A percentile compares a stretch with the other conserved stretches of the same genome.
Evolutionary conservation across 2,797 vertebrate species (phyloP).

Genomic region (Phaenicophaeus curvirostris): DNA sequence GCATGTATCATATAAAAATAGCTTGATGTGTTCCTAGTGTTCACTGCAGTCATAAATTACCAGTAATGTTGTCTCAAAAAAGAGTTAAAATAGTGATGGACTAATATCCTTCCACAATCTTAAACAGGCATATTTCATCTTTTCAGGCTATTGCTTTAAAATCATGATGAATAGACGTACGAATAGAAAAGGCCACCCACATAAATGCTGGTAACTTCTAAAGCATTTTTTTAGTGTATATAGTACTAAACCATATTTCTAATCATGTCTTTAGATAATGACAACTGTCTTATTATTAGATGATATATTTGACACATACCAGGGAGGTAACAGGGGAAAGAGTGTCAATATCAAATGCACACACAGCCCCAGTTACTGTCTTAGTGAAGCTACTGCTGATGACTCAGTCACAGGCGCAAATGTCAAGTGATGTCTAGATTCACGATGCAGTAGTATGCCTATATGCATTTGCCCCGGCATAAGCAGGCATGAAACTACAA

Average conservation of each 20-base stretch:
- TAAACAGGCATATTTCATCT: not conserved
- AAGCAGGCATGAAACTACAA: not conserved
- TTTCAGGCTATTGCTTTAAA: not conserved
- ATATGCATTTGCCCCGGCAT: not conserved
- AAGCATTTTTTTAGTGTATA: not conserved
- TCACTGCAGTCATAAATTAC: not conserved
- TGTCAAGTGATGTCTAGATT: not conserved
- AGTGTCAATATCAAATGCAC: not conserved
- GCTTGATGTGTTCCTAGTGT: not conserved
- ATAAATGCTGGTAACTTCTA: not conserved
- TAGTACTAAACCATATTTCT: not conserved
- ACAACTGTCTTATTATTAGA: not conserved
- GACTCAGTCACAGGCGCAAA: not conserved
- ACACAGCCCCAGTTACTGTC: not conserved
- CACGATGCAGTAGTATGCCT: not conserved
- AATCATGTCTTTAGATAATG: not conserved
- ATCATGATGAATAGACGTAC: not conserved
- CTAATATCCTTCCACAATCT: not conserved
- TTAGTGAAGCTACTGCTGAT: not conserved
- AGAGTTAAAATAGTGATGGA: not conserved
- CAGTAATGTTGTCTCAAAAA: not conserved
- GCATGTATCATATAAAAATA: not conserved
- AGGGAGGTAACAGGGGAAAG: not conserved
- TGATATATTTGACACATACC: not conserved
- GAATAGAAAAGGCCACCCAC: not conserved